Base-by-base conservation (phyloP, 1,140 invertebrate species). In the Drosophila sturtevanti region DNA sequence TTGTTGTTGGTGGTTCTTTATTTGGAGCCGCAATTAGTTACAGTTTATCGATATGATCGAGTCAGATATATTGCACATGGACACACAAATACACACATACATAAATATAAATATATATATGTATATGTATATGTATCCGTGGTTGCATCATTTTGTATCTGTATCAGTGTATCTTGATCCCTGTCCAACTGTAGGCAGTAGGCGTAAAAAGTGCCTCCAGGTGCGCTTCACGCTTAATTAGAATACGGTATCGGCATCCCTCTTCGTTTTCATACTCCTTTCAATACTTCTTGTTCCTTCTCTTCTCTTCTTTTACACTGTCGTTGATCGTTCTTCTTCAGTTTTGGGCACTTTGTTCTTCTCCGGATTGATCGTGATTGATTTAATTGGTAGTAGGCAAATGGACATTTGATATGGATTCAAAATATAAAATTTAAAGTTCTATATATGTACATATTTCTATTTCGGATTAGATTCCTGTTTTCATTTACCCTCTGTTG, bases 211-310 rank as follows among this genome's bases (percentile, higher is more conserved):
- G 52, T 52, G 90, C 90, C 89, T 82, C 90, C 90, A 91, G 90
- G 90, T 91, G 90, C 81, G 86, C 86, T 89, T 90, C 86, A 91
- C 86, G 90, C 74, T 91, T 77, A 77, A 91, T 91, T 90, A 91
- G 89, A 91, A 91, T 87, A 78, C 72, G 71, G 76, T 63, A 69
- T 14, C 55, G 68, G 84, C 68, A 38, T 55, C 63, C 70, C 41
- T 48, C 22, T 64, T 77, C 27, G n/a, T 38, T 44, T 68, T 41
- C 31, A 41, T 63, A 55, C 59, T n/a, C 44, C 12, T 48, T 54
- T 41, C 58, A 4, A 31, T 6, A 4, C 5, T 6, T 31, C 27
- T 31, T 31, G 0, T 0, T 31, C 27, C 27, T 31, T 63, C 48
- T 34, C 11, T 24, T 35, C 34, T 31, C 55, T 41, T 51, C 51